Evolutionary conservation across 2,888 invertebrate species (phyloP).

Genomic region (Synergus umbraculus): DNA sequence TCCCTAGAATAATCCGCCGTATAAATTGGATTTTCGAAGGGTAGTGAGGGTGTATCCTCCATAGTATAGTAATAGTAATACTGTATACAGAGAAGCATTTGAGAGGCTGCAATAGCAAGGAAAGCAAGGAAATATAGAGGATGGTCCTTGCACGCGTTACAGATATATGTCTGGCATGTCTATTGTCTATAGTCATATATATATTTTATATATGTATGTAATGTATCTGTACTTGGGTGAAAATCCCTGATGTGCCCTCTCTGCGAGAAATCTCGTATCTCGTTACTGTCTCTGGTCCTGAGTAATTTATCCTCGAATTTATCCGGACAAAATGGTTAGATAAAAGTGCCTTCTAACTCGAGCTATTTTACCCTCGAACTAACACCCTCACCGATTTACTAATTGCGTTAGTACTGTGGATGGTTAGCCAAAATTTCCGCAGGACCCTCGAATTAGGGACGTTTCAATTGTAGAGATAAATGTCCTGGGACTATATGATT

Average conservation of each 20-base stretch:
- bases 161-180: not conserved
- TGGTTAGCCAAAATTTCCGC: not conserved
- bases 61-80: no score
- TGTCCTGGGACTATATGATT: not conserved
- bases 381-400: conserved; percentile 4
- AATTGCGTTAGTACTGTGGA: not conserved
- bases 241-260: conserved; percentile 16
- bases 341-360: not conserved
- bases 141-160: conserved; percentile 9
- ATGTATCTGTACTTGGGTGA: conserved; percentile 15
- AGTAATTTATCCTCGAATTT: conserved; percentile 9
- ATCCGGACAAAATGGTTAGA: not conserved
- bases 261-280: conserved; percentile 9
- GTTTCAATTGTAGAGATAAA: not conserved
- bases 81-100: not conserved
- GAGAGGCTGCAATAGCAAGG: not conserved
- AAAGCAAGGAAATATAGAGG: not conserved
- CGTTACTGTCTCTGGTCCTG: conserved; percentile 8
- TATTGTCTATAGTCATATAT: not conserved
- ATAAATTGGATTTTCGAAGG: conserved; percentile 29
- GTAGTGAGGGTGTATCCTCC: not conserved
- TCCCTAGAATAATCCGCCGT: conserved; percentile 32
- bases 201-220: no score
- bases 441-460: not conserved
- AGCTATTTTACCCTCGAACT: not conserved